These are phyloP conservation scores for Oncopodura yosiiana DNA, from an alignment of 1,140 invertebrate genomes.

Conservation along the genomic window DNA sequence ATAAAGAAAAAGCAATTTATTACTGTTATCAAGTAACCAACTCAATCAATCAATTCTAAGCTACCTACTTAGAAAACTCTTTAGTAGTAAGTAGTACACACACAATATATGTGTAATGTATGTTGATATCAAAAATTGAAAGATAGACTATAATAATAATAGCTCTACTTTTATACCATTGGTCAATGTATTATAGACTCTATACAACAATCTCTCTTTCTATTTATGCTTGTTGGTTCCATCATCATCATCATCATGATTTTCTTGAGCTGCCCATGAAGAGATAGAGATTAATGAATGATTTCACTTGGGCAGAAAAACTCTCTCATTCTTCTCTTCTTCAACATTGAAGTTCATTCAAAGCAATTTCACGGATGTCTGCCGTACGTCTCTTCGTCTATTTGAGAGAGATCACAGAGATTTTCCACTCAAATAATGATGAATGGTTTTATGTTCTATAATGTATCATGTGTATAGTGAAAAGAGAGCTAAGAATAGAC, in stretches of 20 bases:
- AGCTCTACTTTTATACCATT: no score
- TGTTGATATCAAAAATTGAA: no score
- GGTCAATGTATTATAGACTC: no score
- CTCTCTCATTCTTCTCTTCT: constrained; percentile 23
- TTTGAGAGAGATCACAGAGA: constrained; percentile 22
- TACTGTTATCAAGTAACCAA: no score
- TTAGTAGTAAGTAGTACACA: no score
- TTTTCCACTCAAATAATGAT: constrained; percentile 34
- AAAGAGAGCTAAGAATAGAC: no score
- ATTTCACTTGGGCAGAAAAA: constrained; percentile 33
- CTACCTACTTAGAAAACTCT: no score
- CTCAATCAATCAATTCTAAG: no score
- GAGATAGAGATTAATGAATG: constrained; percentile 32
- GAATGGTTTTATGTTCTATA: constrained; percentile 18
- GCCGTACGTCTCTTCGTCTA: neutral
- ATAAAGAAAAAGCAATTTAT: no score
- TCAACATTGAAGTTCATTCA: constrained; percentile 7
- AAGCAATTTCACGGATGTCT: constrained; percentile 29
- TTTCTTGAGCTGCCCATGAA: constrained; percentile 11
- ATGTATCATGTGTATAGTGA: no score
- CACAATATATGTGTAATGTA: no score
- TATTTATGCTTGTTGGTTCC: neutral
- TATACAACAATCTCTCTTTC: neutral
- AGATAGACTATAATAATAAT: no score
- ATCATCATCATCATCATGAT: neutral